Conservation (phyloP, 2,888 invertebrate genomes). For the Plebejus anna region DNA sequence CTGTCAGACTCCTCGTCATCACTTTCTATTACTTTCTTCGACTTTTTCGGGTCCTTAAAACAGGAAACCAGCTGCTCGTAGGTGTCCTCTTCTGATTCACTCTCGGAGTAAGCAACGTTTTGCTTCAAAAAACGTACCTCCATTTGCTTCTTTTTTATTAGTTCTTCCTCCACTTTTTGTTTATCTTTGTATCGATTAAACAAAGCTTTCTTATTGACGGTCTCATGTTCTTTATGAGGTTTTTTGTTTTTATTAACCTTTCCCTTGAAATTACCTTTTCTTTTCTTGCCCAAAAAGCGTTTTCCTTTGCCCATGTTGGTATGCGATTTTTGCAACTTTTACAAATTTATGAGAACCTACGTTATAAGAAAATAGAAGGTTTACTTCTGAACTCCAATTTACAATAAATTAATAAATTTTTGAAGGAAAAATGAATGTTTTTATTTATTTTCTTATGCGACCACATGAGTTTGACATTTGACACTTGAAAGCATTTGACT, state of each 20-base stretch:
- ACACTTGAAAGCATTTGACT: no score
- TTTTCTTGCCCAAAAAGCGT: slow-evolving; percentile 50
- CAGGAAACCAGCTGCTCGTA: slow-evolving; percentile 76
- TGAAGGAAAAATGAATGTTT: neutral
- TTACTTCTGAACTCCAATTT: neutral
- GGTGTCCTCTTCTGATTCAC: slow-evolving; percentile 70
- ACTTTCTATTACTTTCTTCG: slow-evolving; percentile 48
- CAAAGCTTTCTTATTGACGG: slow-evolving; percentile 64
- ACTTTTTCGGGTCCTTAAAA: slow-evolving; percentile 53
- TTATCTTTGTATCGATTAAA: slow-evolving; percentile 75
- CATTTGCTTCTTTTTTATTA: slow-evolving; percentile 60
- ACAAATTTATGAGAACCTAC: neutral
- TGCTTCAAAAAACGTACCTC: slow-evolving; percentile 58
- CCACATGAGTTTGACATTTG: no score
- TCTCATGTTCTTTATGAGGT: slow-evolving; percentile 50
- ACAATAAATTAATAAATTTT: neutral
- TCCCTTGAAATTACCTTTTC: slow-evolving; percentile 47
- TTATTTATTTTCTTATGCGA: neutral
- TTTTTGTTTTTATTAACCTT: slow-evolving; percentile 51
- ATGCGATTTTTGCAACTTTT: neutral
- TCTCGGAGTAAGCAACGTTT: slow-evolving; percentile 68
- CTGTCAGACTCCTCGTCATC: slow-evolving; percentile 44
- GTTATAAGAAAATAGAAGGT: neutral
- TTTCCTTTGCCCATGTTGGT: slow-evolving; percentile 55
- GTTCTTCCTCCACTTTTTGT: slow-evolving; percentile 69